Percentiles rank a stretch among this genome's conserved stretches.
These are phyloP conservation scores for Morelia viridis DNA, from an alignment of 2,797 vertebrate genomes.

Conservation along the genomic window DNA sequence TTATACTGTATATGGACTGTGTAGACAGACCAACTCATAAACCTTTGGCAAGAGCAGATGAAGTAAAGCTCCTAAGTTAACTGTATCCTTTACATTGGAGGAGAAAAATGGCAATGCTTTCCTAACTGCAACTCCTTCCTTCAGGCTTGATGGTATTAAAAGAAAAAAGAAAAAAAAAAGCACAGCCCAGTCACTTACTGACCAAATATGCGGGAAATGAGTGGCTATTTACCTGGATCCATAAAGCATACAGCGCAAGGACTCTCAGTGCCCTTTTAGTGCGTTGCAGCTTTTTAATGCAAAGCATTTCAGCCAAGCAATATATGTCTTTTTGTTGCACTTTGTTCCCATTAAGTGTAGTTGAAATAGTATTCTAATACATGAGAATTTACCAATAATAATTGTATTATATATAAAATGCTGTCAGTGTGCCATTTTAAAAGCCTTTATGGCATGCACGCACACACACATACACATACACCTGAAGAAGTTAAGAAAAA, in stretches of 20 bases:
- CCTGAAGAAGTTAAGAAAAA: background rate
- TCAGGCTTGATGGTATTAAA: conserved; percentile 39
- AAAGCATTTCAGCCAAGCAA: conserved; percentile 33
- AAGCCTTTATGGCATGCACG: background rate
- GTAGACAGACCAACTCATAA: conserved; percentile 37
- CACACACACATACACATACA: too few species aligned
- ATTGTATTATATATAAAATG: background rate
- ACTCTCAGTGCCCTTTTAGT: conserved; percentile 46
- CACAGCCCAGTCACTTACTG: conserved; percentile 49
- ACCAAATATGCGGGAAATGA: conserved; percentile 55
- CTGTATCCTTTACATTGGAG: conserved; percentile 35
- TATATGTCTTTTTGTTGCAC: conserved; percentile 34
- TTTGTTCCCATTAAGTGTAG: conserved; percentile 31
- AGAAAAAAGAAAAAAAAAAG: conserved; percentile 57
- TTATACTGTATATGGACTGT: background rate
- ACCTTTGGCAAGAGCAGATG: conserved; percentile 55
- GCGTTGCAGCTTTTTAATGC: conserved; percentile 40
- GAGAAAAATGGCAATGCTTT: conserved; percentile 40
- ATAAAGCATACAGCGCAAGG: conserved; percentile 41
- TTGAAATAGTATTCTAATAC: conserved; percentile 36
- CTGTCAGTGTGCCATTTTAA: background rate
- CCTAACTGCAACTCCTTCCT: conserved; percentile 33
- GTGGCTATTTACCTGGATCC: conserved; percentile 51
- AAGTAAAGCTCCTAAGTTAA: conserved; percentile 51
- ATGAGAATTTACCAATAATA: conserved; percentile 23